Conservation (phyloP, 2,888 invertebrate genomes). For the Azorinus chamasolen region DNA sequence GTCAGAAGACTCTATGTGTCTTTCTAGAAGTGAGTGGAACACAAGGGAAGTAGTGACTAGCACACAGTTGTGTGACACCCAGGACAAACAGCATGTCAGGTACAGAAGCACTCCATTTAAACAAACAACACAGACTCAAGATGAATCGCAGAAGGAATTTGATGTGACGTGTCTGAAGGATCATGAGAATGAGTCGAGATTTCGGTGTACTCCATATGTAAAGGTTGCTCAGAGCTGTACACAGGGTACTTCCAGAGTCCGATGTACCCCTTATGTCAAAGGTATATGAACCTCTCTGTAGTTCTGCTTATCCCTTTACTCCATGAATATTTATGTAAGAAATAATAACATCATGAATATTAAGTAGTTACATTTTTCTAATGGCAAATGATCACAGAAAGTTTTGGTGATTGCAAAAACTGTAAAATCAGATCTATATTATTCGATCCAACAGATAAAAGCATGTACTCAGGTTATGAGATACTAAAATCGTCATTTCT, state of each 20-base stretch:
- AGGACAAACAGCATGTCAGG: background rate
- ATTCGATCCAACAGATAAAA: too few species aligned
- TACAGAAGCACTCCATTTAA: constrained; percentile 16
- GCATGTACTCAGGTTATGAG: too few species aligned
- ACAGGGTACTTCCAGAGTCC: constrained; percentile 19
- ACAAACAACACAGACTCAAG: background rate
- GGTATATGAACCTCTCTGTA: background rate
- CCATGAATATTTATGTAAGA: too few species aligned
- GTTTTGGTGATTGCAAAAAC: too few species aligned
- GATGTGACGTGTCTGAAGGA: constrained; percentile 54
- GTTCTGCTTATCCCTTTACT: too few species aligned
- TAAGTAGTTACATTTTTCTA: too few species aligned
- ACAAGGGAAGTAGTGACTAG: background rate
- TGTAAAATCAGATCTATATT: too few species aligned
- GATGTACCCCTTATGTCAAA: background rate
- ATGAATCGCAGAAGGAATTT: background rate
- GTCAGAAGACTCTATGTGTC: background rate
- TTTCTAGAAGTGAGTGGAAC: background rate
- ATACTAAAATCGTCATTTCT: too few species aligned
- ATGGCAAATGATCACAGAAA: too few species aligned
- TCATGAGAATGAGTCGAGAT: constrained; percentile 21
- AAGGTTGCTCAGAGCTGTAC: too few species aligned
- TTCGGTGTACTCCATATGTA: constrained; percentile 49
- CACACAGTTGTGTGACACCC: background rate
- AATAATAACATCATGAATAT: too few species aligned